These are phyloP conservation scores for Chitala chitala DNA, from an alignment of 2,113 vertebrate genomes.

Conservation along the genomic window DNA sequence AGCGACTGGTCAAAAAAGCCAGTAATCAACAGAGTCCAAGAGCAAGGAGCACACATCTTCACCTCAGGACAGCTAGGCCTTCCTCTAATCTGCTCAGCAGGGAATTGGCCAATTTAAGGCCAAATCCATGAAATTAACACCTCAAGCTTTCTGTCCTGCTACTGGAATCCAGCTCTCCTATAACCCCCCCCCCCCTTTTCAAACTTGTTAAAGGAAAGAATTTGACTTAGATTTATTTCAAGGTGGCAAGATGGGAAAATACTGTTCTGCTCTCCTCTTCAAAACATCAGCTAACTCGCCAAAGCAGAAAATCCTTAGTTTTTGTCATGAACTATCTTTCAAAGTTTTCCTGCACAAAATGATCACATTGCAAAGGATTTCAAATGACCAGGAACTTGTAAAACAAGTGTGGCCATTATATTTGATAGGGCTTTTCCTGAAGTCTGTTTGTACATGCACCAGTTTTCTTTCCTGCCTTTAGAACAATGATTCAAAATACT, in stretches of 20 bases:
- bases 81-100: conserved; percentile 63
- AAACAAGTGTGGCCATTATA: background rate
- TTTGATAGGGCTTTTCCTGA: background rate
- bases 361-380: background rate
- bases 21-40: conserved; percentile 47
- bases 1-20: conserved; percentile 42
- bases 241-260: background rate
- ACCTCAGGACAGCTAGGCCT: conserved; percentile 65
- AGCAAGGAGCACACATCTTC: conserved; percentile 42
- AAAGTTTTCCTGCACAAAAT: background rate
- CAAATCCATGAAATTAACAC: conserved; percentile 74
- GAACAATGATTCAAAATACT: too few species aligned
- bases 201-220: conserved; percentile 5
- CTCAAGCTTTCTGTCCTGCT: conserved; percentile 61
- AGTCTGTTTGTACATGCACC: too few species aligned
- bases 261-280: background rate
- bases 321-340: background rate
- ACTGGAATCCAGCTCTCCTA: conserved; percentile 58
- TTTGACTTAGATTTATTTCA: conserved; percentile 1
- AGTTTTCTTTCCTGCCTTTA: too few species aligned
- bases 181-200: conserved; percentile 34
- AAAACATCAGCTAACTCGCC: background rate
- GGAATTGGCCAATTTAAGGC: conserved; percentile 69
- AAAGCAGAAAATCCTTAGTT: background rate
- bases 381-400: background rate